These are phyloP conservation scores for Chironomus striatipennis DNA, from an alignment of 1,140 invertebrate genomes.

Conservation along the genomic window DNA sequence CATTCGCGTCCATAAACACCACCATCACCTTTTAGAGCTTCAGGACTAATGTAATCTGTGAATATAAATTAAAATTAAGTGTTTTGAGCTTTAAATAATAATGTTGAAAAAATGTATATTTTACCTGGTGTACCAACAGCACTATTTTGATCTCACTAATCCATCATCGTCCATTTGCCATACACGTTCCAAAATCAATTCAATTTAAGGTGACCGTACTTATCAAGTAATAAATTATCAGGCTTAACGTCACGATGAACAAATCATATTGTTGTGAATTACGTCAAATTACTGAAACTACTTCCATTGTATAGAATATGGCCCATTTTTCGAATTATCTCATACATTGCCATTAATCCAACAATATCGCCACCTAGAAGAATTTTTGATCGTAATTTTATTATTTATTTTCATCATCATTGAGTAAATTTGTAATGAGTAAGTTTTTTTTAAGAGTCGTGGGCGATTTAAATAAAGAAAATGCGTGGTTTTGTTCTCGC, in stretches of 20 bases:
- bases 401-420: neutral
- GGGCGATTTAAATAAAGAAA: too few species aligned
- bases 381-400: neutral
- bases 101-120: too few species aligned
- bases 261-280: slow-evolving; percentile 98
- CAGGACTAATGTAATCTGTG: slow-evolving; percentile 90
- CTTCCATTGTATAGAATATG: slow-evolving; percentile 98
- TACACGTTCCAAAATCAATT: slow-evolving; percentile 99
- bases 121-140: slow-evolving; percentile 87
- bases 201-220: slow-evolving; percentile 90
- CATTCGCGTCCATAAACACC: slow-evolving; percentile 95
- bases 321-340: slow-evolving; percentile 99
- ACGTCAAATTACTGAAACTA: slow-evolving; percentile 95
- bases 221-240: slow-evolving; percentile 96
- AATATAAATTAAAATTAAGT: neutral
- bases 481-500: too few species aligned
- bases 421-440: too few species aligned
- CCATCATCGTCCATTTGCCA: slow-evolving; percentile 96
- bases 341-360: slow-evolving; percentile 97
- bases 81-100: too few species aligned
- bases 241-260: slow-evolving; percentile 98
- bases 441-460: too few species aligned
- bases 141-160: slow-evolving; percentile 88
- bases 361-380: slow-evolving; percentile 82
- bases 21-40: slow-evolving; percentile 95